Percentiles rank a stretch among this genome's conserved stretches.
Evolutionary conservation across 2,888 invertebrate species (phyloP).

Genomic region (Morpho helenor): DNA sequence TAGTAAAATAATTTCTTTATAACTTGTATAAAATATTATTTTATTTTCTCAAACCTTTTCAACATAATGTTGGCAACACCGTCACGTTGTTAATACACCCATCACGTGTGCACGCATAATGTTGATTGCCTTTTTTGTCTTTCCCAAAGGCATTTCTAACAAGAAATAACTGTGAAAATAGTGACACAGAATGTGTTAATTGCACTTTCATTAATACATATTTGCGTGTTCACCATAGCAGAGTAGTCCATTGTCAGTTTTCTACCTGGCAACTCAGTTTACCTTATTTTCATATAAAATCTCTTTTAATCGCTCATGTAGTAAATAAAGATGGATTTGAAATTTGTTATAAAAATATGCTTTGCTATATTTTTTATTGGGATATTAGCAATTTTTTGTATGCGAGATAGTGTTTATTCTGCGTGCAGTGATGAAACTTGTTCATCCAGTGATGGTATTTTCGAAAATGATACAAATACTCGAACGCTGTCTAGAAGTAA

Average conservation of each 20-base stretch:
- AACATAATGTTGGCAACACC: slow-evolving; percentile 2
- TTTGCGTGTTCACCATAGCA: slow-evolving; percentile 39
- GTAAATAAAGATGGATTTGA: slow-evolving; percentile 4
- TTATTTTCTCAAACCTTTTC: not conserved
- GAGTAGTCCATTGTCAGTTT: slow-evolving; percentile 53
- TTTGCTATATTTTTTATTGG: slow-evolving; percentile 21
- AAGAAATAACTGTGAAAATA: slow-evolving; percentile 59
- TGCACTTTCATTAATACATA: slow-evolving; percentile 56
- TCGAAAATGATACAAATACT: slow-evolving; percentile 38
- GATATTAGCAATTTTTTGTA: slow-evolving; percentile 35
- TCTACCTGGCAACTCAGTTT: slow-evolving; percentile 37
- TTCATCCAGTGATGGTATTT: slow-evolving; percentile 35
- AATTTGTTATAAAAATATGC: slow-evolving; percentile 8
- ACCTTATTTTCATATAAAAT: not conserved
- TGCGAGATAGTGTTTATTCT: slow-evolving; percentile 39
- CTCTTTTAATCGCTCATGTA: not conserved
- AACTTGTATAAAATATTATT: not conserved
- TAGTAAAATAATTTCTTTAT: no score
- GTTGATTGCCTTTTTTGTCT: slow-evolving; percentile 44
- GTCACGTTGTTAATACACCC: slow-evolving; percentile 2
- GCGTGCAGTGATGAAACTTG: slow-evolving; percentile 36
- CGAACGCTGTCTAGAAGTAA: slow-evolving; percentile 72
- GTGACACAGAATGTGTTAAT: slow-evolving; percentile 66
- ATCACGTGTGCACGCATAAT: slow-evolving; percentile 10
- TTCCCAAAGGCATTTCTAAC: slow-evolving; percentile 32